A percentile compares a stretch with the other conserved stretches of the same genome.
phyloP scores from a whole-genome alignment of 92 coral and sea anemone species.

The Parazoanthus atlanticus region DNA sequence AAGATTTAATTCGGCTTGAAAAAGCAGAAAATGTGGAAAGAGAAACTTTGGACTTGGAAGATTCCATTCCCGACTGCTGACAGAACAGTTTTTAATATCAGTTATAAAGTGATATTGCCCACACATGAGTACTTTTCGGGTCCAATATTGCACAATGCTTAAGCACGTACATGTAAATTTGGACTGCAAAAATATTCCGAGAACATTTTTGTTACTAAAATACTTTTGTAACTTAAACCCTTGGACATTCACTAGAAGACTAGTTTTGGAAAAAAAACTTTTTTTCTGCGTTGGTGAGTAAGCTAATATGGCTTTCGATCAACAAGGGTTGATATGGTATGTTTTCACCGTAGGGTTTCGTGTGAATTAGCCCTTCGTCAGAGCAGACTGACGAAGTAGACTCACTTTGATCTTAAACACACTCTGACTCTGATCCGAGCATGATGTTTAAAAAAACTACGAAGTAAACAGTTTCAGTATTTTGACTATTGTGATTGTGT shows the following conservation, averaged over 20 bases:
- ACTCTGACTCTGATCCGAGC: too few species aligned
- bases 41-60: background rate
- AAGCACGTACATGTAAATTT: background rate
- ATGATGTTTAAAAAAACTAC: too few species aligned
- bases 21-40: background rate
- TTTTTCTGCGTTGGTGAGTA: too few species aligned
- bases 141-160: slow-evolving; percentile 18
- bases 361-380: too few species aligned
- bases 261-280: too few species aligned
- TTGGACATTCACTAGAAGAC: background rate
- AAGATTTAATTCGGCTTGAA: slow-evolving; percentile 18
- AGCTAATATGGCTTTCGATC: too few species aligned
- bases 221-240: background rate
- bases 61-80: background rate
- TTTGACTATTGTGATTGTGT: too few species aligned
- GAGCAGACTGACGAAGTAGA: background rate
- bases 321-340: too few species aligned
- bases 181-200: background rate
- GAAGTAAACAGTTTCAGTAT: too few species aligned
- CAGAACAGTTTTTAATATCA: background rate
- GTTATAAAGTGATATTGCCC: slow-evolving; percentile 10
- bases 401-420: too few species aligned
- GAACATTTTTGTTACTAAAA: background rate
- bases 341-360: too few species aligned
- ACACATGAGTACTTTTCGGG: background rate